These are phyloP conservation scores for Cavia aperea DNA, from an alignment of 2,113 vertebrate genomes.

Conservation along the genomic window DNA sequence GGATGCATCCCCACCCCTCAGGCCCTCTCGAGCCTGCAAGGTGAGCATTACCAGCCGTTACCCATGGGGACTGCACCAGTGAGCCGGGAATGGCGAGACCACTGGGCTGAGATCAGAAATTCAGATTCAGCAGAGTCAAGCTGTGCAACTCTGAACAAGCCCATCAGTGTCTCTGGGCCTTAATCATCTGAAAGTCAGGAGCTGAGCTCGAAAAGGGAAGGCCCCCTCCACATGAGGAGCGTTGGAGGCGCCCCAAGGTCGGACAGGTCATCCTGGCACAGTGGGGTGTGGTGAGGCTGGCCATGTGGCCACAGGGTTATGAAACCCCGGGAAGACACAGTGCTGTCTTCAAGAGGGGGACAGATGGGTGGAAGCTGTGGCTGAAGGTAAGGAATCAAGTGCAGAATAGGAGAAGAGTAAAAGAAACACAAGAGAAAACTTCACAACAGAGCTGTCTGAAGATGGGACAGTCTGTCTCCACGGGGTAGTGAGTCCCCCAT, in stretches of 20 bases:
- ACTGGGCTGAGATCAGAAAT: not conserved
- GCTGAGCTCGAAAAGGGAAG: not conserved
- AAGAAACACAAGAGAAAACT: not conserved
- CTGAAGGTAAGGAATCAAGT: not conserved
- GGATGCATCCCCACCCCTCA: not conserved
- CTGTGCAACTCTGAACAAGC: not conserved
- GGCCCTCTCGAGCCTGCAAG: not conserved
- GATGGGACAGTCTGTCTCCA: not conserved
- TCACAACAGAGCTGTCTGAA: not conserved
- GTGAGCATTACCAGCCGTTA: fast-evolving
- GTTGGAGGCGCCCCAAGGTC: not conserved
- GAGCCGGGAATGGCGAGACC: not conserved
- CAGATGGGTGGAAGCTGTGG: not conserved
- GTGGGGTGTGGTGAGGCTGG: not conserved
- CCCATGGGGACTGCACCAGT: fast-evolving
- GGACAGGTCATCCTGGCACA: fast-evolving
- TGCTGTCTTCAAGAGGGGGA: not conserved
- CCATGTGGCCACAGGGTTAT: not conserved
- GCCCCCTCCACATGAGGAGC: not conserved
- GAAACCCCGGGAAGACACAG: too few species aligned
- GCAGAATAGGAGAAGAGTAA: fast-evolving
- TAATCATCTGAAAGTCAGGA: not conserved
- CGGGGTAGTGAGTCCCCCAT: not conserved
- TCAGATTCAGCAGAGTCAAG: not conserved
- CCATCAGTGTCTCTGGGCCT: not conserved